phyloP scores from a whole-genome alignment of 2,113 vertebrate genomes.

The Nanger granti region DNA sequence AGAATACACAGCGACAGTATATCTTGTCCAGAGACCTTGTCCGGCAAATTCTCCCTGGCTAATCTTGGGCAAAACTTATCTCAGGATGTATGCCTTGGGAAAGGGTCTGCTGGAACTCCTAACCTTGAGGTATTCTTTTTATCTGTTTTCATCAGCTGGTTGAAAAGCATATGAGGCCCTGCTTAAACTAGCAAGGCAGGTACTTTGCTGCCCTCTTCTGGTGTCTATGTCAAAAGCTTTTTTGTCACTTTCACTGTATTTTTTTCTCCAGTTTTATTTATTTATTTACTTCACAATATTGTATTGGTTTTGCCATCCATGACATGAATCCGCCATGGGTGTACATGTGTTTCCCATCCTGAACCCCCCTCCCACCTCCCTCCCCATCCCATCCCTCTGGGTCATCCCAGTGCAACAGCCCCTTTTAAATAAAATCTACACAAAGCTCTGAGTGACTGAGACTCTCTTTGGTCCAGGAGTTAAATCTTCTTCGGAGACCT shows the following conservation, averaged over 20 bases:
- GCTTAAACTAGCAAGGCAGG: neutral
- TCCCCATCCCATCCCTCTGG: no score
- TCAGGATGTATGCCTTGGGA: neutral
- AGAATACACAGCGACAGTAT: neutral
- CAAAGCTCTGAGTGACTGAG: neutral
- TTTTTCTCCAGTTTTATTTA: no score
- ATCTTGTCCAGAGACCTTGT: neutral
- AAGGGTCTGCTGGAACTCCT: neutral
- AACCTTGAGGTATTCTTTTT: neutral
- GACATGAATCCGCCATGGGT: no score
- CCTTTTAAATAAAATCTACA: neutral
- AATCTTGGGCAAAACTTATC: neutral
- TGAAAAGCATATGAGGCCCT: neutral
- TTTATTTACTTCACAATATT: no score
- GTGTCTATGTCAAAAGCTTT: neutral
- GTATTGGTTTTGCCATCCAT: no score
- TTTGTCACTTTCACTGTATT: neutral
- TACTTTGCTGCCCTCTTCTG: neutral
- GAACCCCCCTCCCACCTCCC: no score
- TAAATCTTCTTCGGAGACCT: neutral
- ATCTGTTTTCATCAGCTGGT: neutral
- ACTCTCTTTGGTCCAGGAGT: neutral
- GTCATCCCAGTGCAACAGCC: no score
- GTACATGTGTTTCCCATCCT: no score
- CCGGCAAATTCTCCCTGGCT: neutral